A percentile compares a stretch with the other conserved stretches of the same genome.
Evolutionary conservation across 2,888 invertebrate genomes (phyloP).

Genomic region (Eilema sororculum): DNA sequence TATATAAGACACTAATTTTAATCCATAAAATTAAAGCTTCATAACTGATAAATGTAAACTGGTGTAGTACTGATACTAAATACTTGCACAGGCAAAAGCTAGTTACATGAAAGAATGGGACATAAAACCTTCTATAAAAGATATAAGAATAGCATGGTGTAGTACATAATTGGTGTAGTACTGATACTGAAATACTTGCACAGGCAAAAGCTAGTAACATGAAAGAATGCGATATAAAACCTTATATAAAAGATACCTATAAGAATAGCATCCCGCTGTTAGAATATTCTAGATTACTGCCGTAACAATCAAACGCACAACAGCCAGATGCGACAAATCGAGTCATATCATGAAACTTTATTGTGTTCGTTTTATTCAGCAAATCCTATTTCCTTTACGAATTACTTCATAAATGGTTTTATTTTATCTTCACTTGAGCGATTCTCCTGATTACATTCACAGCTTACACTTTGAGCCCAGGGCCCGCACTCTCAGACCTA

Average conservation of each 20-base stretch:
- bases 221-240: no score
- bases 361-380: neutral
- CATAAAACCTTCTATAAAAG: neutral
- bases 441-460: no score
- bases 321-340: neutral
- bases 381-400: no score
- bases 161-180: no score
- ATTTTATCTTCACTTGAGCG: neutral
- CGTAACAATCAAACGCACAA: neutral
- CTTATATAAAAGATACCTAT: neutral
- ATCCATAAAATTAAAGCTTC: no score
- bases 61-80: no score
- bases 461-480: neutral
- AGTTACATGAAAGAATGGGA: no score
- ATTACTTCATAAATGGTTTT: neutral
- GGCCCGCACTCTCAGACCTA: neutral
- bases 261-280: neutral
- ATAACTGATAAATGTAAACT: no score
- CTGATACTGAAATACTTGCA: no score
- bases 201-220: no score
- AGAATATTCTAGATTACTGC: neutral
- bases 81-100: no score
- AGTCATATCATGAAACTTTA: neutral
- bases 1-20: no score
- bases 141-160: neutral